phyloP scores from a whole-genome alignment of 2,113 vertebrate genomes.

The Pygathrix nemaeus region DNA sequence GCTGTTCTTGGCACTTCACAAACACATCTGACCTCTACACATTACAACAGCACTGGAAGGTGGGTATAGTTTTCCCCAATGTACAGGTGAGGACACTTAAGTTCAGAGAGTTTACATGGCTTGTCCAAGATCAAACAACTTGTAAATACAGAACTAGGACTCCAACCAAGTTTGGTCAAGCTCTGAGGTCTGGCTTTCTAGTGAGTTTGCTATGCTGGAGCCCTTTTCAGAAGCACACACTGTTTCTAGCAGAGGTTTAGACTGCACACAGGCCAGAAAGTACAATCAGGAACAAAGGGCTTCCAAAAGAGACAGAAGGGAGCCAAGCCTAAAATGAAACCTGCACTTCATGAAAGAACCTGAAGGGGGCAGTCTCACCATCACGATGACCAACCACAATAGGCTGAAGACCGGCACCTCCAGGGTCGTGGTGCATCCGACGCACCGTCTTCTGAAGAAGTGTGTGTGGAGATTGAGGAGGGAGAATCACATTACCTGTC shows the following conservation, averaged over 20 bases:
- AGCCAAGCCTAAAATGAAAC: background rate
- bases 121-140: background rate
- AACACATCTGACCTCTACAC: too few species aligned
- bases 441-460: background rate
- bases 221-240: background rate
- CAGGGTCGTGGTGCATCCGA: background rate
- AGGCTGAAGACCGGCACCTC: background rate
- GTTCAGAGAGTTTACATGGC: background rate
- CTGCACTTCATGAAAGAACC: background rate
- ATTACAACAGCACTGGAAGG: too few species aligned
- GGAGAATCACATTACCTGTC: background rate
- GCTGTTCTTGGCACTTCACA: background rate
- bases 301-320: background rate
- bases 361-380: background rate
- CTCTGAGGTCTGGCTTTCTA: background rate
- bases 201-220: background rate
- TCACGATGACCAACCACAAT: rapidly evolving
- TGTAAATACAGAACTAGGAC: background rate
- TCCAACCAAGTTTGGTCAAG: background rate
- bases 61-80: background rate
- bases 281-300: background rate
- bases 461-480: background rate
- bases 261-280: background rate
- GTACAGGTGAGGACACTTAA: background rate
- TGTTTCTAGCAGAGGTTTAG: background rate